Conservation (phyloP, 2,888 invertebrate species). For the Oxyscelio sp. region DNA sequence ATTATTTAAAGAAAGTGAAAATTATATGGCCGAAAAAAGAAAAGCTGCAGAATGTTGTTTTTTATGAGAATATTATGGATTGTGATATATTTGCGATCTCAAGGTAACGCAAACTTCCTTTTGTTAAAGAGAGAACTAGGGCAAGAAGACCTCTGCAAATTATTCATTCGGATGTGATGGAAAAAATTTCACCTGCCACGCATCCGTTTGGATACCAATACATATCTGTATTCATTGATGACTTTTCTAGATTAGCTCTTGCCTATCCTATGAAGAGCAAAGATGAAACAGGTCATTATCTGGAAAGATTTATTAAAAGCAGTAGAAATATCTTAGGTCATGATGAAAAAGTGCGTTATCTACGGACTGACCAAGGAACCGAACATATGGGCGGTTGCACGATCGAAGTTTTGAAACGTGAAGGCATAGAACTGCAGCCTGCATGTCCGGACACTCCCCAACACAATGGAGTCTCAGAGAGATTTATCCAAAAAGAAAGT, state of each 20-base stretch:
- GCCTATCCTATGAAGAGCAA: slow-evolving; percentile 72
- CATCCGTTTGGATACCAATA: slow-evolving; percentile 63
- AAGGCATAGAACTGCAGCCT: slow-evolving; percentile 23
- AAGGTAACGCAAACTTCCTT: slow-evolving; percentile 75
- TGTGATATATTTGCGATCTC: slow-evolving; percentile 75
- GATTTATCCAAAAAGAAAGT: slow-evolving; percentile 63
- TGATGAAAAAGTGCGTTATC: slow-evolving; percentile 76
- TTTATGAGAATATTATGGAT: slow-evolving; percentile 67
- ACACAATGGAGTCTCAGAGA: slow-evolving; percentile 64
- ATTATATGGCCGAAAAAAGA: slow-evolving; percentile 30
- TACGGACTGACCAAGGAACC: slow-evolving; percentile 70
- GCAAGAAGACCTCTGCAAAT: slow-evolving; percentile 65
- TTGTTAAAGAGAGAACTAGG: slow-evolving; percentile 47
- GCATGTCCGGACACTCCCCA: slow-evolving; percentile 63
- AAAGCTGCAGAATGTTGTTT: slow-evolving; percentile 50
- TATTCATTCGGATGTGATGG: slow-evolving; percentile 77
- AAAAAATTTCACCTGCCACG: too few species aligned
- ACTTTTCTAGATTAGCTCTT: slow-evolving; percentile 74
- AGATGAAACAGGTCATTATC: slow-evolving; percentile 54
- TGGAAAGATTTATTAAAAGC: slow-evolving; percentile 66
- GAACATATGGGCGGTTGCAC: slow-evolving; percentile 30
- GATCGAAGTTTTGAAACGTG: slow-evolving; percentile 2
- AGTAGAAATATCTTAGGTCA: slow-evolving; percentile 74
- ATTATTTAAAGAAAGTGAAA: slow-evolving; percentile 34
- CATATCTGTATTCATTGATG: too few species aligned